These are phyloP conservation scores for Poecilobothrus nobilitatus DNA, from an alignment of 2,888 invertebrate species.

Conservation along the genomic window DNA sequence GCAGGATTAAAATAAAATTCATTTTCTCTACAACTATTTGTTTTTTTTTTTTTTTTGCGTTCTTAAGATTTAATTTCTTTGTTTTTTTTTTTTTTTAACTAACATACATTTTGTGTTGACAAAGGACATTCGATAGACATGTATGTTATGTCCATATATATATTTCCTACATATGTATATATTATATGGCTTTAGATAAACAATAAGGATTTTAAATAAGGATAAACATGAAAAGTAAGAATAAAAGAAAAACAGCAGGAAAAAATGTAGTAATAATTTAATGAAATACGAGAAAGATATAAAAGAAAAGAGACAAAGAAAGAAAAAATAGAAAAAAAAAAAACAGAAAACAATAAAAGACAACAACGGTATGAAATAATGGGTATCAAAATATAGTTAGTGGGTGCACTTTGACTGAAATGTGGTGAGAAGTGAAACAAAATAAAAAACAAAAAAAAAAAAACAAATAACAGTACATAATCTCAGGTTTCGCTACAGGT, in stretches of 20 bases:
- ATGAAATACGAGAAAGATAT: neutral
- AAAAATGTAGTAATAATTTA: neutral
- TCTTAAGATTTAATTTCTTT: neutral
- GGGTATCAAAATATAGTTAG: neutral
- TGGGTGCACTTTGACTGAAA: neutral
- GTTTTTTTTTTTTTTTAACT: neutral
- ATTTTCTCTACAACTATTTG: too few species aligned
- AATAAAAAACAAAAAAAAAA: neutral
- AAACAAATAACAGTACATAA: neutral
- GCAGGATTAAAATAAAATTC: too few species aligned
- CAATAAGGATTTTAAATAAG: neutral
- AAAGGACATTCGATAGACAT: neutral
- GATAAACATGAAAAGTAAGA: neutral
- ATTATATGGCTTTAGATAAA: neutral
- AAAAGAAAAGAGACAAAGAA: neutral
- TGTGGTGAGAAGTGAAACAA: neutral
- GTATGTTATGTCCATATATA: neutral
- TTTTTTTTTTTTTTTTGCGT: neutral
- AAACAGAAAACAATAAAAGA: too few species aligned
- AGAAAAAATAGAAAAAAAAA: neutral
- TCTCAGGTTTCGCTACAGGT: neutral
- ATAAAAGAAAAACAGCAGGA: neutral
- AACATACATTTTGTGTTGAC: slow-evolving; percentile 1
- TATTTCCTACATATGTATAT: neutral
- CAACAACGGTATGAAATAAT: too few species aligned